Base-by-base conservation (phyloP, 2,888 invertebrate genomes). In the Leptinotarsa haldemani region DNA sequence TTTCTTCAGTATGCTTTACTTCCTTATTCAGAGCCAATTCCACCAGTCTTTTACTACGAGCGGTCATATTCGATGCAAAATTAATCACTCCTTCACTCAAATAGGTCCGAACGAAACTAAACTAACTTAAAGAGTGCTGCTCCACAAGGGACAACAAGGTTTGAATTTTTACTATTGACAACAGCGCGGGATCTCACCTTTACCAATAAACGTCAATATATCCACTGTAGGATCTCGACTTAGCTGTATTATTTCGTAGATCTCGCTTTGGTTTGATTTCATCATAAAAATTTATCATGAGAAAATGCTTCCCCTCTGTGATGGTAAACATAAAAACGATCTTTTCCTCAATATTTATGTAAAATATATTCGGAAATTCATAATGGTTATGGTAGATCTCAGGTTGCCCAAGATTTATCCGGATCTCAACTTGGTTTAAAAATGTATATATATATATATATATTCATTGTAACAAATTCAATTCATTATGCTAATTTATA, bases 11-110 rank as follows among this genome's bases (percentile, higher is more conserved):
- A 25, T 25, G 25, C 18, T 53, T 53, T n/a, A 53, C 53, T 53
- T 53, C 53, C 53, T 53, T 53, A 53, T 53, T 53, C 53, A 53
- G 53, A 53, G 53, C 53, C 53, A 53, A 53, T 53, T 53, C 53
- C 53, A 53, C 53, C 18, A 53, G 16, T 53, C 53, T 53, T 53
- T n/a, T 53, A n/a, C n/a, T 53, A 53, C 53, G 53, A 53, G 53
- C 53, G 18, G 16, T 53, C 53, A 53, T 53, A 53, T 53, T 53
- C n/a, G 53, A 9, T 15, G 53, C 53, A n/a, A 53, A 53, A 53
- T 18, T 15, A 53, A 53, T 53, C 53, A 53, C 53, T 53, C 18
- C 53, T 9, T 53, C 53, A 53, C 53, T 53, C 16, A 15, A 53
- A 53, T n/a, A 53, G 53, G 9, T 53, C 53, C 53, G 53, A 53